These are phyloP conservation scores for Gryllus bimaculatus DNA, from an alignment of 1,140 invertebrate species.

Conservation along the genomic window DNA sequence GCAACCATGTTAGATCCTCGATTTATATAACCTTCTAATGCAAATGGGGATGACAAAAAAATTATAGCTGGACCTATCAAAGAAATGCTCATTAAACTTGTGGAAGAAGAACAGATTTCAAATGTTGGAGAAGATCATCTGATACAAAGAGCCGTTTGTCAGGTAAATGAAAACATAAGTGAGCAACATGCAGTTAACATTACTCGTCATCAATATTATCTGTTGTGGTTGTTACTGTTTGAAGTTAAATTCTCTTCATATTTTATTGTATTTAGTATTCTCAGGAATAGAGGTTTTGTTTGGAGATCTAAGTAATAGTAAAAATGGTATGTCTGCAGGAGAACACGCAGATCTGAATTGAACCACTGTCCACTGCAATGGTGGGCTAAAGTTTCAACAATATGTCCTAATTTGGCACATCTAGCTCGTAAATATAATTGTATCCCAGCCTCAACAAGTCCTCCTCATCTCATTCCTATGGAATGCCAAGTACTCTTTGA, in stretches of 20 bases:
- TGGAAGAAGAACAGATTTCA: slow-evolving; percentile 28
- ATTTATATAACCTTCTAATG: slow-evolving; percentile 35
- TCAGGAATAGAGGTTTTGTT: slow-evolving; percentile 39
- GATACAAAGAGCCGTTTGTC: slow-evolving; percentile 33
- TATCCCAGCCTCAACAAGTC: slow-evolving; percentile 39
- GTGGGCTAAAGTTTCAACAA: slow-evolving; percentile 38
- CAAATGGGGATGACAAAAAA: slow-evolving; percentile 38
- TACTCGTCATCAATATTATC: too few relatives aligned
- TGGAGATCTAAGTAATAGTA: slow-evolving; percentile 32
- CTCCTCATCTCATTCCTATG: slow-evolving; percentile 34
- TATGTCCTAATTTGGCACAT: slow-evolving; percentile 39
- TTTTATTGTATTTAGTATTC: neutral
- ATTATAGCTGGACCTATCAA: slow-evolving; percentile 35
- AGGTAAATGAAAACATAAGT: slow-evolving; percentile 27
- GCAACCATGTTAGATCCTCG: slow-evolving; percentile 44
- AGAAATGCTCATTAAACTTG: slow-evolving; percentile 36
- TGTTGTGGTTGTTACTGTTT: too few relatives aligned
- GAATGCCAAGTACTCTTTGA: slow-evolving; percentile 36
- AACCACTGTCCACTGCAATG: slow-evolving; percentile 42
- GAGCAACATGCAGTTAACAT: neutral
- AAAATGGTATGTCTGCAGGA: slow-evolving; percentile 32
- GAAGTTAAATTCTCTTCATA: neutral
- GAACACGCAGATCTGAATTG: slow-evolving; percentile 39
- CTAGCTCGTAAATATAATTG: slow-evolving; percentile 40
- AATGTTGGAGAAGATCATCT: slow-evolving; percentile 15